Conservation (phyloP, 2,113 vertebrate genomes). For the western clawed frog (Xenopus tropicalis) region DNA sequence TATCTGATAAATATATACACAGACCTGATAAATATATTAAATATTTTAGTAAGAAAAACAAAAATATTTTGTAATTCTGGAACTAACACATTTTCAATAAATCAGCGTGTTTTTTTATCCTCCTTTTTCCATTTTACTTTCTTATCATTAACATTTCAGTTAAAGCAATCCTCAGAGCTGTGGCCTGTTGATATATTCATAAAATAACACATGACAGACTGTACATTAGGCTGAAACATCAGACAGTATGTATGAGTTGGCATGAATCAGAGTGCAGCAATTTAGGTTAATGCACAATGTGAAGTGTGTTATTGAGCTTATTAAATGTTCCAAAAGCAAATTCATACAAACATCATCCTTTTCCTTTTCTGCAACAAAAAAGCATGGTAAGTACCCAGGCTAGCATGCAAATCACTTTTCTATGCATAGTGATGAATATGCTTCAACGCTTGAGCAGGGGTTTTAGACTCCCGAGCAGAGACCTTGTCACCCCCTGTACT, state of each 20-base stretch:
- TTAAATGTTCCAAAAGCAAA: conserved; percentile 44
- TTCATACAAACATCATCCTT: conserved; percentile 27
- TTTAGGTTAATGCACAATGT: conserved; percentile 44
- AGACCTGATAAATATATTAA: no score
- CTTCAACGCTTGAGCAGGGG: conserved; percentile 23
- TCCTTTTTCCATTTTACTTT: no score
- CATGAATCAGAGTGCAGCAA: conserved; percentile 37
- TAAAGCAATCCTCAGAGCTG: no score
- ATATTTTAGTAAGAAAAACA: no score
- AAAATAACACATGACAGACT: conserved; percentile 32
- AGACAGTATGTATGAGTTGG: conserved; percentile 9
- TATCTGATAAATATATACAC: no score
- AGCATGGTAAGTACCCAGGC: conserved; percentile 29
- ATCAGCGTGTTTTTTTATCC: no score
- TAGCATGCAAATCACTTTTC: conserved; percentile 35
- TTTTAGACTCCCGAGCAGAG: conserved; percentile 27
- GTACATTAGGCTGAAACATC: conserved; percentile 34
- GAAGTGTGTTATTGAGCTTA: conserved; percentile 46
- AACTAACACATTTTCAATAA: no score
- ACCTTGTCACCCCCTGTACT: conserved; percentile 39
- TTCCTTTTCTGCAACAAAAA: conserved; percentile 33
- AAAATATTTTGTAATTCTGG: no score
- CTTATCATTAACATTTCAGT: no score
- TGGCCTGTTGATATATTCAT: conserved; percentile 19
- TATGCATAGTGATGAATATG: conserved; percentile 43